A percentile compares a stretch with the other conserved stretches of the same genome.
These are phyloP conservation scores for Myxocyprinus asiaticus DNA, from an alignment of 2,113 vertebrate species.

Conservation along the genomic window DNA sequence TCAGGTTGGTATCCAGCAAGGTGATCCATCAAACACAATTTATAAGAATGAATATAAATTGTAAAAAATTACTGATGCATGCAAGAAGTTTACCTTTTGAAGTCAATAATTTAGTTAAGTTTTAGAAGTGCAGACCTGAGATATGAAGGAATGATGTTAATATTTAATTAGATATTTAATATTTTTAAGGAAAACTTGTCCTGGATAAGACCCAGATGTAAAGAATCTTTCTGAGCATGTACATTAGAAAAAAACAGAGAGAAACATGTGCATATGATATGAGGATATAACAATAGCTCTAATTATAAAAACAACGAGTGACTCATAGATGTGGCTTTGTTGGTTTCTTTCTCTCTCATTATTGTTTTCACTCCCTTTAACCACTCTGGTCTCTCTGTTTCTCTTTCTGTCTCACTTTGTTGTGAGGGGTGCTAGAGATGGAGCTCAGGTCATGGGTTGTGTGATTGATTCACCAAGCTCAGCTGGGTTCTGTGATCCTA, in stretches of 20 bases:
- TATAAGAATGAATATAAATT: neutral
- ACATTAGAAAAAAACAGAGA: neutral
- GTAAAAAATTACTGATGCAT: neutral
- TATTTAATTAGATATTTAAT: too few relatives aligned
- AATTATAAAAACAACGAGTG: neutral
- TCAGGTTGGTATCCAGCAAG: slow-evolving; percentile 97
- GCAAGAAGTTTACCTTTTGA: neutral
- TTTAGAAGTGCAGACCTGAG: too few relatives aligned
- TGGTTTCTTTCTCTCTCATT: too few relatives aligned
- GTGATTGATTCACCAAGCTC: too few relatives aligned
- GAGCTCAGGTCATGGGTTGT: neutral
- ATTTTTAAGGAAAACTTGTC: too few relatives aligned
- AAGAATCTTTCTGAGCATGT: neutral
- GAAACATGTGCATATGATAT: neutral
- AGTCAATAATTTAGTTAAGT: too few relatives aligned
- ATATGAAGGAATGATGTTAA: too few relatives aligned
- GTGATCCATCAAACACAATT: slow-evolving; percentile 64
- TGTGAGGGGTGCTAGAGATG: neutral
- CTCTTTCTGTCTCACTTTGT: slow-evolving; percentile 1
- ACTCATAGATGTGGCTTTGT: neutral
- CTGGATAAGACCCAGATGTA: neutral
- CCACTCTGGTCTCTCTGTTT: neutral
- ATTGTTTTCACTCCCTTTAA: neutral
- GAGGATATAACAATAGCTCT: neutral
- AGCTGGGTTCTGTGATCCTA: too few relatives aligned